A percentile compares a stretch with the other conserved stretches of the same genome.
Conservation (phyloP, 2,797 vertebrate genomes). For the Pempheris klunzingeri region DNA sequence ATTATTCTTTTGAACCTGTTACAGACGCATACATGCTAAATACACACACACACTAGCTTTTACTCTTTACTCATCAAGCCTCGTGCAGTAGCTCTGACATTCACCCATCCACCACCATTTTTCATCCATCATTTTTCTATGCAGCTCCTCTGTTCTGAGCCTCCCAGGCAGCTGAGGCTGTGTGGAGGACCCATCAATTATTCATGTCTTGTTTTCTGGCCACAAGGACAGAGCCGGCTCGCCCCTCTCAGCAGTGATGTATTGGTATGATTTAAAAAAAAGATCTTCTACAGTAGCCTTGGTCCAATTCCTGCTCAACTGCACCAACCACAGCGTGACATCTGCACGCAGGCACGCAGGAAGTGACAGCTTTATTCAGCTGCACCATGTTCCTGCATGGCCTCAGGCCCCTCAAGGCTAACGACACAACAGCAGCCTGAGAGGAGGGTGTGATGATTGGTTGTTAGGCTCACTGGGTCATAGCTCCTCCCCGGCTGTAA, state of each 20-base stretch:
- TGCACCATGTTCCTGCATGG: conserved; percentile 38
- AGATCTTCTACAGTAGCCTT: not conserved
- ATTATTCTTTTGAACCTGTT: not conserved
- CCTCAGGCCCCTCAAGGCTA: conserved; percentile 34
- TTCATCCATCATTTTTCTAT: conserved; percentile 36
- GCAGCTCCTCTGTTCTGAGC: conserved; percentile 26
- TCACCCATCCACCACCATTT: conserved; percentile 17
- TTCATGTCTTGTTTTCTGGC: conserved; percentile 63
- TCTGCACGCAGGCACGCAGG: conserved; percentile 48
- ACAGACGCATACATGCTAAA: not conserved
- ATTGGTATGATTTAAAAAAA: conserved; percentile 20
- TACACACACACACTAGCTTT: conserved; percentile 1
- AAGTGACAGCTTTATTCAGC: conserved; percentile 50
- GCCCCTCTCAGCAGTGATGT: conserved; percentile 39
- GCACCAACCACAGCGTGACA: conserved; percentile 38
- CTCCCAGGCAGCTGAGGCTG: conserved; percentile 23
- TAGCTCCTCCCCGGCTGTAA: conserved; percentile 43
- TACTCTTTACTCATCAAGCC: too few relatives aligned
- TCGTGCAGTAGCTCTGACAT: conserved; percentile 3
- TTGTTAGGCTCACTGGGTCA: conserved; percentile 38
- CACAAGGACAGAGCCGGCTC: conserved; percentile 56
- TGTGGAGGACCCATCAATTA: conserved; percentile 54
- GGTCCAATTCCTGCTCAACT: conserved; percentile 26
- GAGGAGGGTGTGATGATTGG: conserved; percentile 43
- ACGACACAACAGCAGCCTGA: conserved; percentile 33